phyloP scores from a whole-genome alignment of 2,888 invertebrate genomes.

The Emmelina monodactyla region DNA sequence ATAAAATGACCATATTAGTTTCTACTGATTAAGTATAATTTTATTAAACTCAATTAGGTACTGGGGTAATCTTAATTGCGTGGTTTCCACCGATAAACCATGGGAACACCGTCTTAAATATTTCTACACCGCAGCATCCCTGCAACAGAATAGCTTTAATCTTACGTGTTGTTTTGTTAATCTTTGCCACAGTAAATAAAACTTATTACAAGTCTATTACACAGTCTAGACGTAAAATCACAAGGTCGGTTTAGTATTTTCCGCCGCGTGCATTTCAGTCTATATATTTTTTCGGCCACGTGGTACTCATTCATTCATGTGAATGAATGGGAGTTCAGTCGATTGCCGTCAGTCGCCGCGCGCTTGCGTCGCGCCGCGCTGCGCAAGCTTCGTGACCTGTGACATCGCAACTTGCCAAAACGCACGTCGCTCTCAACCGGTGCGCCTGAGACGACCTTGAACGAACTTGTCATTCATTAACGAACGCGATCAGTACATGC shows the following conservation, averaged over 20 bases:
- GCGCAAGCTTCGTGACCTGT: constrained; percentile 14
- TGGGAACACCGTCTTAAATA: too few species aligned
- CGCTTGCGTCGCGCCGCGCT: constrained; percentile 36
- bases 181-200: not conserved
- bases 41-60: too few species aligned
- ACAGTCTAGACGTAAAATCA: constrained; percentile 18
- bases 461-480: constrained; percentile 32
- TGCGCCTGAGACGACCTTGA: constrained; percentile 46
- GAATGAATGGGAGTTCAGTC: constrained; percentile 43
- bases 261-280: constrained; percentile 29
- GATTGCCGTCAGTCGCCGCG: constrained; percentile 39
- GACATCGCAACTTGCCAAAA: constrained; percentile 13
- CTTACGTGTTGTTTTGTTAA: too few species aligned
- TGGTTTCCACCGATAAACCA: too few species aligned
- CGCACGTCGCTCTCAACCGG: constrained; percentile 23
- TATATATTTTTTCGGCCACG: constrained; percentile 40
- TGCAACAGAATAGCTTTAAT: too few species aligned
- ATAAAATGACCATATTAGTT: too few species aligned
- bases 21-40: too few species aligned
- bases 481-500: constrained; percentile 23
- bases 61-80: too few species aligned
- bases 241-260: constrained; percentile 21
- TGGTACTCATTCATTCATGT: constrained; percentile 51
- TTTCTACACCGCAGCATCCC: too few species aligned
- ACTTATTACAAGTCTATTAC: constrained; percentile 14